Evolutionary conservation across 1,140 invertebrate genomes (phyloP).

Genomic region (Magallana angulata): DNA sequence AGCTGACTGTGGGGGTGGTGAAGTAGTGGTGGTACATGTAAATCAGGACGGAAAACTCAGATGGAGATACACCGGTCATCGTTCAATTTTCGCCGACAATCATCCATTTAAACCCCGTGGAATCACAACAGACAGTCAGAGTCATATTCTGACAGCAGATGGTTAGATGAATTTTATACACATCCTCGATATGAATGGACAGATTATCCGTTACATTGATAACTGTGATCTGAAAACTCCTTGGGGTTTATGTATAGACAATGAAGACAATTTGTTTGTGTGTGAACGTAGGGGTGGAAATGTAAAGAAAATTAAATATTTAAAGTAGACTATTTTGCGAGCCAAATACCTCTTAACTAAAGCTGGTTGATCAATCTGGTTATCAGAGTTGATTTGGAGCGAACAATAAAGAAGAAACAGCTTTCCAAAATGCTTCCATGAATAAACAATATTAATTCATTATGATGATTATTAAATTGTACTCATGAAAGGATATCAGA

Average conservation of each 20-base stretch:
- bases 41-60: neutral
- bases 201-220: neutral
- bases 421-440: too few species aligned
- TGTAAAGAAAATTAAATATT: neutral
- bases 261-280: neutral
- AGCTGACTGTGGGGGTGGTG: neutral
- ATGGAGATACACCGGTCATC: neutral
- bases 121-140: conserved; percentile 9
- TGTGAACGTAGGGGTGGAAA: neutral
- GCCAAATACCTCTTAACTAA: too few species aligned
- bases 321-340: too few species aligned
- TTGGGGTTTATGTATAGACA: neutral
- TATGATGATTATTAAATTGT: too few species aligned
- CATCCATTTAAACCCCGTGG: neutral
- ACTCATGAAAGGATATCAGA: too few species aligned
- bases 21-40: neutral
- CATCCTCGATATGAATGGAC: neutral
- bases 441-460: too few species aligned
- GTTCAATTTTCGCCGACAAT: neutral
- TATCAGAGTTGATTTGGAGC: too few species aligned
- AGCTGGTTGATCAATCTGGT: too few species aligned
- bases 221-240: neutral
- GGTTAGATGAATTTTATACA: neutral
- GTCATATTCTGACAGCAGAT: neutral
- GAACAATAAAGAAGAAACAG: too few species aligned